These are phyloP conservation scores for Falco rusticolus DNA, from an alignment of 2,797 vertebrate genomes.

Conservation along the genomic window DNA sequence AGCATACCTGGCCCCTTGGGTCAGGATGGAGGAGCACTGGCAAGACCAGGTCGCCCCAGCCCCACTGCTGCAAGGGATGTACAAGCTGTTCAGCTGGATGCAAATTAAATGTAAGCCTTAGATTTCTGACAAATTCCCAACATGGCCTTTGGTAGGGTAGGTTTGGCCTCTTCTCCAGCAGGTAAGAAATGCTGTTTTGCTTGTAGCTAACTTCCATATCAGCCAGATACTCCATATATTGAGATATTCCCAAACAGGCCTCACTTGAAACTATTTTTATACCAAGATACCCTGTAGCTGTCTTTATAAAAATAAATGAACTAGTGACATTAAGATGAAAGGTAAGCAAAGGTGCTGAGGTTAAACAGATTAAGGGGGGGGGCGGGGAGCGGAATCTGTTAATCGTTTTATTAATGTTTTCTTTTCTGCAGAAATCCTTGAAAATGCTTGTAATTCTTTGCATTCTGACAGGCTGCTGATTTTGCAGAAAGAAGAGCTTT, in stretches of 20 bases:
- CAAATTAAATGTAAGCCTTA: neutral
- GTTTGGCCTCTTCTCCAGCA: neutral
- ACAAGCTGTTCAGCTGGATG: neutral
- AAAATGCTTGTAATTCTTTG: conserved; percentile 66
- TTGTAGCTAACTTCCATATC: neutral
- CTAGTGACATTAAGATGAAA: conserved; percentile 69
- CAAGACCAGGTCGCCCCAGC: neutral
- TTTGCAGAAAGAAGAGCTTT: conserved; percentile 63
- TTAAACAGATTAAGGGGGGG: conserved; percentile 38
- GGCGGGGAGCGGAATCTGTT: neutral
- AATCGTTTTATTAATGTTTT: conserved; percentile 72
- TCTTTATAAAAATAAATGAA: conserved; percentile 70
- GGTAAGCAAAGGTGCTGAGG: conserved; percentile 68
- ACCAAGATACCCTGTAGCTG: conserved; percentile 31
- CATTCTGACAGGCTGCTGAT: conserved; percentile 68
- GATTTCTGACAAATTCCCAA: neutral
- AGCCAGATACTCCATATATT: neutral
- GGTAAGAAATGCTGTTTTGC: neutral
- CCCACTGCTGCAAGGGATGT: neutral
- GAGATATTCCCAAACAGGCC: conserved; percentile 37
- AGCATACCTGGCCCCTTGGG: neutral
- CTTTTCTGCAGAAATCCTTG: conserved; percentile 64
- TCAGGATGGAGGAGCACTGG: neutral
- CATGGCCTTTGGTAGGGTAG: neutral
- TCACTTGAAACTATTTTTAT: conserved; percentile 52